Evolutionary conservation across 2,113 vertebrate species (phyloP), one percentile per base, ranked within the genome.

Genomic region (Protobothrops flavoviridis): DNA sequence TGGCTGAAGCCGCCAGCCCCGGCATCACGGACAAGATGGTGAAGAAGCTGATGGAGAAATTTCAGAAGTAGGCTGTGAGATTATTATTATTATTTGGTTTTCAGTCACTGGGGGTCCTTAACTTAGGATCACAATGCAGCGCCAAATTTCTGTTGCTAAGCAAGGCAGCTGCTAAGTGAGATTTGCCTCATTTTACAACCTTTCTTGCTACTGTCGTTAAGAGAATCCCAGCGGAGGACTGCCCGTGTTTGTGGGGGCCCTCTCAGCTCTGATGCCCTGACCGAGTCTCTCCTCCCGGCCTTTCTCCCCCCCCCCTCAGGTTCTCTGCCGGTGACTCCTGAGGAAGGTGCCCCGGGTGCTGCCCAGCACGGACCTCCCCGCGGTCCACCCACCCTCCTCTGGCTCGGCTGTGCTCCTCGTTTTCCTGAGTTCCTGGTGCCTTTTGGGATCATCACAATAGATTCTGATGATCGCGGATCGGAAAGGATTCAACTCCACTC

Each of bases 1-100:
- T 98, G 97, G 99, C 99, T 4, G 99, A 99, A 95, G 98, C 99
- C 1, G 94, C 98, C 0, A 99, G 98, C 96, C 99, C 99, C 2
- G 99, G 99, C 50, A 98, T 99, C 98, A 99, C 98, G 39, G 99
- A 99, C 97, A 98, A 98, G 96, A 99, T 99, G 99, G 98, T 99
- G 97, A 98, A 98, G 94, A 98, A 98, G 95, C 98, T 99, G 96
- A 98, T 99, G 92, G 98, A 99, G 96, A 99, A 99, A 96, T 99
- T 98, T 97, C 98, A 98, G 95, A 98, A 98, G 98, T 99, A 97
- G 98, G 98, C 91, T 91, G 69, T 12, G 85, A 45, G 55, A 21
- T 29, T 10, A 59, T 23, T 2, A 29, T 50, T 9, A 11, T 50
- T 50, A 50, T 5, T 15, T n/a, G 61, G 29, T 4, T 69, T n/a